Evolutionary conservation across 2,797 vertebrate genomes (phyloP).

Genomic region (Oreortyx pictus): DNA sequence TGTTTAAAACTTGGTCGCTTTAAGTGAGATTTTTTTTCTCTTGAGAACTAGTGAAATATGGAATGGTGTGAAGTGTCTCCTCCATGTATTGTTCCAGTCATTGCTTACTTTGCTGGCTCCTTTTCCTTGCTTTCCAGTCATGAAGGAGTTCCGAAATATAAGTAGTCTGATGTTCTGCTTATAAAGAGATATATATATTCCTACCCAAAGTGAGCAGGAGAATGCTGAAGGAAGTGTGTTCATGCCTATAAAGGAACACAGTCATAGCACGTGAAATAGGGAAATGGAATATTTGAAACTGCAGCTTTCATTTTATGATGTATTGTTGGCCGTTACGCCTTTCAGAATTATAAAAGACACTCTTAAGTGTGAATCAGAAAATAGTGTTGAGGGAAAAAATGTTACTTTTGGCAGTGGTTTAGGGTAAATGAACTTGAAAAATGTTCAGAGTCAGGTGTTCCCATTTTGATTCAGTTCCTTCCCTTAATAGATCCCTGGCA

Average conservation of each 20-base stretch:
- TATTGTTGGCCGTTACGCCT: conserved; percentile 24
- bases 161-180: conserved; percentile 39
- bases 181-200: conserved; percentile 29
- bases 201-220: not conserved
- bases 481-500: not conserved
- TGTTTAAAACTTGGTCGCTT: not conserved
- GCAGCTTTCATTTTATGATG: conserved; percentile 48
- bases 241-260: conserved; percentile 57
- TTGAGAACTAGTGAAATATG: conserved; percentile 8
- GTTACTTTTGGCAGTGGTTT: conserved; percentile 44
- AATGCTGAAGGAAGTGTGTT: conserved; percentile 20
- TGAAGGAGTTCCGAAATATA: conserved; percentile 33
- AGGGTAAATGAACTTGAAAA: conserved; percentile 56
- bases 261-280: conserved; percentile 38
- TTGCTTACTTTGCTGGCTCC: not conserved
- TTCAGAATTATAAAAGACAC: conserved; percentile 64
- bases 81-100: conserved; percentile 6
- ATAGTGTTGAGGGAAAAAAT: conserved; percentile 46
- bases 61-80: not conserved
- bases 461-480: conserved; percentile 51
- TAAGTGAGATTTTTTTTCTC: not conserved
- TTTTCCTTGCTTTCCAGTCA: not conserved
- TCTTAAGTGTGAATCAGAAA: conserved; percentile 55
- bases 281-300: conserved; percentile 15
- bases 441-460: conserved; percentile 25